Conservation (phyloP, 2,797 vertebrate species). For the Ctenopoma multispine region DNA sequence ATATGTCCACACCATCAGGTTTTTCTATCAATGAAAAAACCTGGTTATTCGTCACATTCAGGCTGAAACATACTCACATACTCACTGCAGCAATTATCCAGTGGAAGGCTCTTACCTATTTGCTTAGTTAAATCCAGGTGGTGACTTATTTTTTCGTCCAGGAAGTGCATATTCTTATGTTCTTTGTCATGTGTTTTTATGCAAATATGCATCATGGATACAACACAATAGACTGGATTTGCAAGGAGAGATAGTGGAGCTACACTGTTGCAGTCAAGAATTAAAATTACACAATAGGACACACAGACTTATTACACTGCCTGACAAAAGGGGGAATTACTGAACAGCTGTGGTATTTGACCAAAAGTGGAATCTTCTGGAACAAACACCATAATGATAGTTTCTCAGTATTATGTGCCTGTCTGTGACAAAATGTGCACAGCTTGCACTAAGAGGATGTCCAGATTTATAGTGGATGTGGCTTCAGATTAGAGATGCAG, state of each 20-base stretch:
- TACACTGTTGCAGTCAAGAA: slow-evolving; percentile 6
- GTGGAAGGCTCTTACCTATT: too few relatives aligned
- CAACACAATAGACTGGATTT: slow-evolving; percentile 2
- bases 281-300: slow-evolving; percentile 30
- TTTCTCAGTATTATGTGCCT: slow-evolving; percentile 33
- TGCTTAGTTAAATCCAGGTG: too few relatives aligned
- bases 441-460: slow-evolving; percentile 6
- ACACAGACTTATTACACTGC: slow-evolving; percentile 16
- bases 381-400: slow-evolving; percentile 39
- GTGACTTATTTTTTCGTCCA: too few relatives aligned
- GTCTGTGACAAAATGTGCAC: slow-evolving; percentile 16
- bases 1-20: too few relatives aligned
- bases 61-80: too few relatives aligned
- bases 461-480: slow-evolving; percentile 1
- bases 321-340: slow-evolving; percentile 42
- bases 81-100: too few relatives aligned
- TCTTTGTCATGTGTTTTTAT: neutral
- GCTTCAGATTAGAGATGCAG: slow-evolving; percentile 11
- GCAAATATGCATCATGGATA: neutral
- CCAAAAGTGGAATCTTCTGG: slow-evolving; percentile 41
- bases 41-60: too few relatives aligned
- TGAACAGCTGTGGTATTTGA: slow-evolving; percentile 51
- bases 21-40: too few relatives aligned
- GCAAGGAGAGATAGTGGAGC: neutral
- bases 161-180: neutral